Percentiles rank a stretch among this genome's conserved stretches.
phyloP scores from a whole-genome alignment of 2,888 invertebrate species.

The Apotomis capreana region DNA sequence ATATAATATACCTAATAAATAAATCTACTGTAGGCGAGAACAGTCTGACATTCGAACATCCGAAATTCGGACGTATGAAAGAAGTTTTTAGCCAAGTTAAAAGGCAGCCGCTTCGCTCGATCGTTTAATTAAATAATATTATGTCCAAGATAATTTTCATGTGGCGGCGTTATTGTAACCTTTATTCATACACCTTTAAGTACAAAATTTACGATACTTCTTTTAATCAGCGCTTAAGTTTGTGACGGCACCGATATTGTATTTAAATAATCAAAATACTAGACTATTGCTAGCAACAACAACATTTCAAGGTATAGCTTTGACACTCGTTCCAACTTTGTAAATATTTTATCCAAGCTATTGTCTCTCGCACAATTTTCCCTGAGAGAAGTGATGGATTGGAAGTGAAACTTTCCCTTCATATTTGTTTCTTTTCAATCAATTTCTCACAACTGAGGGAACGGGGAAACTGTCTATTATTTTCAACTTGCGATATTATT shows the following conservation, averaged over 20 bases:
- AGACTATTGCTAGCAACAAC: neutral
- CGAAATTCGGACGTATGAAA: too few relatives aligned
- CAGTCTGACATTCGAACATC: too few relatives aligned
- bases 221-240: neutral
- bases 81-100: too few relatives aligned
- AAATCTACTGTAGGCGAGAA: too few relatives aligned
- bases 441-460: constrained; percentile 47
- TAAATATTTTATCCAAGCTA: constrained; percentile 53
- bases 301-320: constrained; percentile 14
- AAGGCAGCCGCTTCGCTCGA: too few relatives aligned
- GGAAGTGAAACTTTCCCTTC: constrained; percentile 56
- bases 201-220: too few relatives aligned
- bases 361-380: constrained; percentile 55
- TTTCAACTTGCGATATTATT: constrained; percentile 37
- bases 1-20: too few relatives aligned
- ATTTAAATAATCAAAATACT: neutral
- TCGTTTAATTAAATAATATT: too few relatives aligned
- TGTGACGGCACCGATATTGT: neutral
- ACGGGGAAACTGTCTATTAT: constrained; percentile 47
- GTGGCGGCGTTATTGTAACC: too few relatives aligned
- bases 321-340: constrained; percentile 23
- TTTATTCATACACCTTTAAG: too few relatives aligned
- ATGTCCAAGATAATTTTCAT: too few relatives aligned
- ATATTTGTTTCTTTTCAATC: constrained; percentile 66
- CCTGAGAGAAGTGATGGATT: constrained; percentile 56